Evolutionary conservation across 1,140 invertebrate species (phyloP), one percentile per base, ranked within the genome.

Genomic region (Brachystomella parvula): DNA sequence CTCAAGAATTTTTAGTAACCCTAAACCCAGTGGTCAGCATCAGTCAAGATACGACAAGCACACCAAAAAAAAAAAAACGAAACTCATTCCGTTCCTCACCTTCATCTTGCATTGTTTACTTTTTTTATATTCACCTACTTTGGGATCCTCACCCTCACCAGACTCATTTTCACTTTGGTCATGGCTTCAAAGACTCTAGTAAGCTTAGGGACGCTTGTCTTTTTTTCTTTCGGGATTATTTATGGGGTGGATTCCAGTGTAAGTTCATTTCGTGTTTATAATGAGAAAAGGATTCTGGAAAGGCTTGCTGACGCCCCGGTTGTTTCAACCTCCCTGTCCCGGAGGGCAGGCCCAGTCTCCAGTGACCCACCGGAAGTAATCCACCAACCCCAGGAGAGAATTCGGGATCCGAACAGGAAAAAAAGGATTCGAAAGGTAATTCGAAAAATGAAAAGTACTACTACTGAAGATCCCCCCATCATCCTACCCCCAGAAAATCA

Each of bases 241-340:
- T 9, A 39, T 19, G 6, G 6, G 19, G 35, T 39, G 6, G 35
- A 39, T 6, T 39, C 35, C 35, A 39, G 49, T 26, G 49, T 53
- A 6, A 53, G 12, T 53, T 53, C 49, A 53, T 53, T 53, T 24
- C 9, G 49, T 17, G 49, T 53, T 24, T 53, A 53, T 24, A 53
- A 53, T 26, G 49, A 53, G 24, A 53, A 24, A 53, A 15, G 49
- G 24, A 53, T 53, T 53, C 49, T 53, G 24, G 49, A 53, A 6
- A 53, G 49, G 24, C 49, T 53, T 19, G 12, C 49, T 12, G 6
- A 15, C 6, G 49, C 49, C 6, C 49, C 49, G 15, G 12, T 53
- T 19, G 21, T 53, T 53, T 24, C 39, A 44, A 44, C 9, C 39
- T 44, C 39, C n/a, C 9, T 15, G 24, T 24, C 49, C 12, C 24